phyloP scores from a whole-genome alignment of 2,888 invertebrate species.

The Steromphala cineraria region DNA sequence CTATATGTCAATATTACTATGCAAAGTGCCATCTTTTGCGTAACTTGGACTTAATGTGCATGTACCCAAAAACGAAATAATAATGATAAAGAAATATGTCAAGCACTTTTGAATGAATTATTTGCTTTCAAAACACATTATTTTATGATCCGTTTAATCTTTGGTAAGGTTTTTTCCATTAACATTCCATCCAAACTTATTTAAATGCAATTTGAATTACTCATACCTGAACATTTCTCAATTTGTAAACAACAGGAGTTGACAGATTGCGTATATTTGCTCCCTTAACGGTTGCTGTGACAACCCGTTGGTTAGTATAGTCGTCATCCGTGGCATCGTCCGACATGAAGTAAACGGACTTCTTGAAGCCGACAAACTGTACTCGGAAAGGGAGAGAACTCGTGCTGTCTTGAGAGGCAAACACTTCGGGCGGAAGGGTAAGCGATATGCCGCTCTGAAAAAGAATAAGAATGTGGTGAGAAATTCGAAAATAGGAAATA shows the following conservation, averaged over 20 bases:
- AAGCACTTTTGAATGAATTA: too few relatives aligned
- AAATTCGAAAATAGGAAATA: neutral
- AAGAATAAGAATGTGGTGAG: neutral
- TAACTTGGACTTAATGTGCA: too few relatives aligned
- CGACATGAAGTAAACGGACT: slow-evolving; percentile 61
- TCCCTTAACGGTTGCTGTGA: slow-evolving; percentile 58
- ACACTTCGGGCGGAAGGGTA: slow-evolving; percentile 49
- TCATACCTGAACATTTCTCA: slow-evolving; percentile 60
- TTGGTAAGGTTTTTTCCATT: neutral
- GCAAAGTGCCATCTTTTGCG: too few relatives aligned
- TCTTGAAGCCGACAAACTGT: slow-evolving; percentile 54
- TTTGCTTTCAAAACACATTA: too few relatives aligned
- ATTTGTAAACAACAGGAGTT: slow-evolving; percentile 51
- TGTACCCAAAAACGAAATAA: too few relatives aligned
- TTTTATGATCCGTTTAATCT: too few relatives aligned
- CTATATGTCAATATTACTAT: too few relatives aligned
- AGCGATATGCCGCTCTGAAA: slow-evolving; percentile 51
- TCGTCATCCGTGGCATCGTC: slow-evolving; percentile 39
- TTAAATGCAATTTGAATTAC: too few relatives aligned
- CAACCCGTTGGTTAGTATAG: slow-evolving; percentile 54
- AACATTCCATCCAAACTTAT: neutral
- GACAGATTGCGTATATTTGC: slow-evolving; percentile 49
- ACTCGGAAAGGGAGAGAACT: slow-evolving; percentile 40
- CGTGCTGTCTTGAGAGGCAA: slow-evolving; percentile 28
- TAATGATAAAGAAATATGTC: too few relatives aligned